Base-by-base conservation (phyloP, 2,113 vertebrate species). In the Perca schrenkii region DNA sequence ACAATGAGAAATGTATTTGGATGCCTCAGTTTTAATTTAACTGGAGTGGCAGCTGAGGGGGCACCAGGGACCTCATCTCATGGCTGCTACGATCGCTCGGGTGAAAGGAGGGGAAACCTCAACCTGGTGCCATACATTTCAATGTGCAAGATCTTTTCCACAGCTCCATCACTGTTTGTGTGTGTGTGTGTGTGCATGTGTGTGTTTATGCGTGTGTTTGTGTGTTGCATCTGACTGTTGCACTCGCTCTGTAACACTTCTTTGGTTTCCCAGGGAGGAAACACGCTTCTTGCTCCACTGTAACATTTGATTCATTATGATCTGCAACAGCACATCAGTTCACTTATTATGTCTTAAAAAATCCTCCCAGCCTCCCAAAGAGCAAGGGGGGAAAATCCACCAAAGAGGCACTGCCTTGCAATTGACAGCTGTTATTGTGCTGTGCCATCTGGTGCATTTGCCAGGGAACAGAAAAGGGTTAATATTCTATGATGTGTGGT, bases 21-120 rank as follows among this genome's bases (percentile, higher is more conserved):
- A 95, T 94, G 93, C 93, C 94, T 97, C 95, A 94, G 91, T 96
- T 96, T 97, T 96, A 96, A 97, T 97, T 97, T 97, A 97, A 95
- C 94, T 91, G 88, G 95, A 95, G 95, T 95, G 95, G 95, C 95
- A 96, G 96, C 94, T 96, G 95, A 95, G 95, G 92, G 95, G 96
- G 88, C 95, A 93, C 93, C 60, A 84, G 96, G 95, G 96, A 96
- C 88, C 77, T 83, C 79, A 92, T 95, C 95, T 95, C 92, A 89
- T 91, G 92, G 89, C 91, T 93, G 79, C 91, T 91, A 49, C 89
- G 85, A 90, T 89, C 74, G 81, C 93, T 92, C 87, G 70, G 76
- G 80, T 80, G 83, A 88, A 88, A 82, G 84, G 67, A 80, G 81
- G 86, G 84, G 74, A 86, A 89, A 80, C 79, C 80, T 92, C 88